These are phyloP conservation scores for Bellardia pandia DNA, from an alignment of 2,888 invertebrate species.

Conservation along the genomic window DNA sequence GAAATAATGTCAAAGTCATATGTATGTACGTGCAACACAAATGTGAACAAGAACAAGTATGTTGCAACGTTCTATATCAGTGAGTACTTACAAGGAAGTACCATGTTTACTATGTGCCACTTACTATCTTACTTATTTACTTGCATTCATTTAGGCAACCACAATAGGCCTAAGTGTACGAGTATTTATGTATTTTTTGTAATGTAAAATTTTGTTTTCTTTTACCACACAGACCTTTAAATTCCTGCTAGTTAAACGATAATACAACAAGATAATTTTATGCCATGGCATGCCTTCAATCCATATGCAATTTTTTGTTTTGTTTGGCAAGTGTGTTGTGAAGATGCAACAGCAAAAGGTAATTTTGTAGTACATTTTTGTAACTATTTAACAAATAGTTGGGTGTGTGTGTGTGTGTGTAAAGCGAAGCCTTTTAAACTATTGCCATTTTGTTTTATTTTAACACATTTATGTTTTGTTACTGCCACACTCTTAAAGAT, in stretches of 20 bases:
- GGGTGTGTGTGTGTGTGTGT: not conserved
- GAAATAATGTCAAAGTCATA: conserved; percentile 64
- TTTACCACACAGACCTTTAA: conserved; percentile 56
- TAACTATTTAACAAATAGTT: conserved; percentile 4
- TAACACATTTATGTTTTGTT: conserved; percentile 56
- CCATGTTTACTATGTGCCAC: not conserved
- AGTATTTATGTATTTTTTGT: conserved; percentile 5
- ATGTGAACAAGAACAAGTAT: conserved; percentile 45
- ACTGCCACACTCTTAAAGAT: conserved; percentile 27
- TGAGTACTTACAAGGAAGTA: conserved; percentile 43
- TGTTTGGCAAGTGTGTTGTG: not conserved
- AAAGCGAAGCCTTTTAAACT: conserved; percentile 44
- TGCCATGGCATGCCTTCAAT: conserved; percentile 72
- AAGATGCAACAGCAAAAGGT: conserved; percentile 34
- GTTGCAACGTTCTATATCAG: conserved; percentile 54
- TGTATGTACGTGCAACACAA: conserved; percentile 38
- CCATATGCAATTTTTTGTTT: conserved; percentile 41
- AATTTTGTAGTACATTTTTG: conserved; percentile 19
- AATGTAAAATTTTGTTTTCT: conserved; percentile 17
- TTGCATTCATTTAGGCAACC: conserved; percentile 32
- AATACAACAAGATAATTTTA: conserved; percentile 68
- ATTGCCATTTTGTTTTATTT: conserved; percentile 57
- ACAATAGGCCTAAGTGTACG: conserved; percentile 61
- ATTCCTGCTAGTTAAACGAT: conserved; percentile 70
- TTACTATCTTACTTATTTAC: conserved; percentile 32